phyloP scores from a whole-genome alignment of 2,888 invertebrate genomes.

The Meiosimyza platycephala region DNA sequence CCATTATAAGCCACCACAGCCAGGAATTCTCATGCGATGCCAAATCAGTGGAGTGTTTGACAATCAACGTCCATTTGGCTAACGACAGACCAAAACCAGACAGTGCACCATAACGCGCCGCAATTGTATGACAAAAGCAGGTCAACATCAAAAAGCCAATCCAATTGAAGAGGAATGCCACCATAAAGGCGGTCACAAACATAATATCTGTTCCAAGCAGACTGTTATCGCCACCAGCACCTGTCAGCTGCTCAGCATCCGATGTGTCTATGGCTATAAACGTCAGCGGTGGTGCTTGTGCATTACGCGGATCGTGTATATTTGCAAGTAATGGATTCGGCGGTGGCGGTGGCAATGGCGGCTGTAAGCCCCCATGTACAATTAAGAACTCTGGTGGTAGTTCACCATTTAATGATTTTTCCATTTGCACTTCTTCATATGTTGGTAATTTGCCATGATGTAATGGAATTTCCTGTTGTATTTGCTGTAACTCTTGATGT shows the following conservation, averaged over 20 bases:
- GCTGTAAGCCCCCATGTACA: slow-evolving; percentile 56
- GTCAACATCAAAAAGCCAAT: slow-evolving; percentile 90
- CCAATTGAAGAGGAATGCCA: slow-evolving; percentile 96
- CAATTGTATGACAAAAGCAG: slow-evolving; percentile 95
- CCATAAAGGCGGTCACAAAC: slow-evolving; percentile 94
- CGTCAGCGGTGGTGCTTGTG: slow-evolving; percentile 71
- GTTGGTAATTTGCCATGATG: slow-evolving; percentile 81
- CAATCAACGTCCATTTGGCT: slow-evolving; percentile 95
- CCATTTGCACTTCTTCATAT: slow-evolving; percentile 91
- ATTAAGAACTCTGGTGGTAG: slow-evolving; percentile 66
- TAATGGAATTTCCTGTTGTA: slow-evolving; percentile 59
- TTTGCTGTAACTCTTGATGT: slow-evolving; percentile 41
- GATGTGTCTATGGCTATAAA: slow-evolving; percentile 81
- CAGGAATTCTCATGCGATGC: slow-evolving; percentile 89
- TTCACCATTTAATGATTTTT: slow-evolving; percentile 84
- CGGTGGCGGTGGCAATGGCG: slow-evolving; percentile 59
- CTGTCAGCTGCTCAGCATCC: slow-evolving; percentile 78
- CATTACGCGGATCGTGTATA: slow-evolving; percentile 50
- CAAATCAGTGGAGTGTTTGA: slow-evolving; percentile 89
- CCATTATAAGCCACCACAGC: slow-evolving; percentile 94
- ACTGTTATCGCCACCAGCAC: slow-evolving; percentile 76
- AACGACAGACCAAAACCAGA: slow-evolving; percentile 93
- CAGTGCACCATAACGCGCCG: slow-evolving; percentile 90
- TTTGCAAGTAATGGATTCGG: slow-evolving; percentile 56
- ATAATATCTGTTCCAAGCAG: slow-evolving; percentile 92